Conservation (phyloP, 2,888 invertebrate species). For the Zhuqinia jingwanae region DNA sequence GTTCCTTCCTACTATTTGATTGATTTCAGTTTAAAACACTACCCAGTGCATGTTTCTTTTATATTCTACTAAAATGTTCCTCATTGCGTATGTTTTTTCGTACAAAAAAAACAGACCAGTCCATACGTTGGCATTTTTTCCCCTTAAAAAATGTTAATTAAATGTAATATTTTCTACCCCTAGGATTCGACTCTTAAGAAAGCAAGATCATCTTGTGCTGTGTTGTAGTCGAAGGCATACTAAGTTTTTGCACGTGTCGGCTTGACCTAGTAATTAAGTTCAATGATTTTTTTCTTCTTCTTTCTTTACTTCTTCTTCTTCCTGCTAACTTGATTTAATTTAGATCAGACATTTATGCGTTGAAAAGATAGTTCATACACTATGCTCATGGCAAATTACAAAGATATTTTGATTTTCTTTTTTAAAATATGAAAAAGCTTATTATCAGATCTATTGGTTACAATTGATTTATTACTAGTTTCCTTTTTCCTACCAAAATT, state of each 20-base stretch:
- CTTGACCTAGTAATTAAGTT: conserved; percentile 22
- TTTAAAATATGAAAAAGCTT: conserved; percentile 7
- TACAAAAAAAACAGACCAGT: conserved; percentile 58
- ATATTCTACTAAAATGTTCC: no score
- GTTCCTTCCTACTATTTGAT: no score
- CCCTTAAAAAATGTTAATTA: no score
- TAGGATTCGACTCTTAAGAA: background rate
- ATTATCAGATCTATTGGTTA: conserved; percentile 51
- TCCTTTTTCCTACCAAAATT: background rate
- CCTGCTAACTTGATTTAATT: no score
- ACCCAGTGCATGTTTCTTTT: no score
- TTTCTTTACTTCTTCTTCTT: no score
- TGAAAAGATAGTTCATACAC: no score
- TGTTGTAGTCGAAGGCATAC: conserved; percentile 61
- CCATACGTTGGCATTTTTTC: conserved; percentile 50
- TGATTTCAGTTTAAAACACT: no score
- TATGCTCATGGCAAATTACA: conserved; percentile 20
- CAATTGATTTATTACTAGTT: background rate
- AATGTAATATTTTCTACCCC: no score
- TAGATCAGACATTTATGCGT: no score
- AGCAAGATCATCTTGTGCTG: conserved; percentile 3
- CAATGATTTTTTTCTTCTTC: no score
- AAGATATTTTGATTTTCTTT: background rate
- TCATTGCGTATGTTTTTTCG: no score
- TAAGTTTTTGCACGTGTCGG: conserved; percentile 23